A percentile compares a stretch with the other conserved stretches of the same genome.
phyloP scores from a whole-genome alignment of 2,113 vertebrate genomes.

The Odocoileus virginianus region DNA sequence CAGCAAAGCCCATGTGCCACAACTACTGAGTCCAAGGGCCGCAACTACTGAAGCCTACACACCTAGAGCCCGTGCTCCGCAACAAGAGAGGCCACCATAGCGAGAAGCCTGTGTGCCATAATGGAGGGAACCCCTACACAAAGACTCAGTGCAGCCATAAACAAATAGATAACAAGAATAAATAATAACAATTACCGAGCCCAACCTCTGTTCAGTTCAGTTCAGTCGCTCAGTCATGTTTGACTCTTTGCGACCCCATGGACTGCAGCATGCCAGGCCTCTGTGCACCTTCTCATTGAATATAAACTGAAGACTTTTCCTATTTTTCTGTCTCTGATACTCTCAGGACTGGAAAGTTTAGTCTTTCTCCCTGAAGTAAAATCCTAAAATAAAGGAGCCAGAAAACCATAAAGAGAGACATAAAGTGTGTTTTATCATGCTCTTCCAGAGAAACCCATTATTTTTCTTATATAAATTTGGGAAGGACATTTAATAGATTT shows the following conservation, averaged over 20 bases:
- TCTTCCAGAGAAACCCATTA: neutral
- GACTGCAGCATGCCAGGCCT: neutral
- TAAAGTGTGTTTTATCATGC: slow-evolving; percentile 78
- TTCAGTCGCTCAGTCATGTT: neutral
- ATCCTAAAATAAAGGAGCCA: slow-evolving; percentile 83
- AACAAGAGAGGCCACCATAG: neutral
- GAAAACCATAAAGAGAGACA: slow-evolving; percentile 83
- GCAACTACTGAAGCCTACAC: neutral
- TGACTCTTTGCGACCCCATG: neutral
- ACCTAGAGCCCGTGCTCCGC: neutral
- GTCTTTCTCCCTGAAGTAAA: slow-evolving; percentile 78
- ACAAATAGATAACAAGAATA: neutral
- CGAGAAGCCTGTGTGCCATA: neutral
- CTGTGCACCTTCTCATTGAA: slow-evolving; percentile 73
- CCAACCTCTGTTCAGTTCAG: neutral
- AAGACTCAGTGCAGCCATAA: neutral
- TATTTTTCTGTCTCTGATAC: slow-evolving; percentile 78
- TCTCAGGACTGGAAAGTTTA: slow-evolving; percentile 74
- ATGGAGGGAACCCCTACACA: neutral
- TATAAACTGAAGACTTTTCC: slow-evolving; percentile 83
- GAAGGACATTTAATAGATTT: neutral
- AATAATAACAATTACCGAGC: neutral
- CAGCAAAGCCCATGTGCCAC: neutral
- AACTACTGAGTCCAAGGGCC: neutral
- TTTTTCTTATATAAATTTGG: neutral